Percentiles rank a stretch among this genome's conserved stretches.
Evolutionary conservation across 2,113 vertebrate species (phyloP).

Genomic region (Cyprinodon tularosa): DNA sequence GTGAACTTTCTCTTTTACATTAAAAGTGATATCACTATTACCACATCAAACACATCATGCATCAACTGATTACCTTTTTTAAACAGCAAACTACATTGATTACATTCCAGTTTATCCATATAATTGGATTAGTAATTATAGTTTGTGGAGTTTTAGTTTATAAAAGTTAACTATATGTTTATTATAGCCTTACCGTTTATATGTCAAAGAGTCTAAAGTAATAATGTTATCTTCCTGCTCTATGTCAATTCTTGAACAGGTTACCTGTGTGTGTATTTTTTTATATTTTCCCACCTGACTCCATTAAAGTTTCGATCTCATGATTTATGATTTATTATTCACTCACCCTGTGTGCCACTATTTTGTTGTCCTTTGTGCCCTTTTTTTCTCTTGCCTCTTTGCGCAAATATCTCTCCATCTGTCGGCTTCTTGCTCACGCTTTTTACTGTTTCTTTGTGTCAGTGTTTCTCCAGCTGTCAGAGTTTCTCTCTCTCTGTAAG

Average conservation of each 20-base stretch:
- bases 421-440: slow-evolving; percentile 55
- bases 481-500: slow-evolving; percentile 79
- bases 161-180: too few relatives aligned
- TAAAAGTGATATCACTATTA: too few relatives aligned
- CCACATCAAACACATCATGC: too few relatives aligned
- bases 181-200: too few relatives aligned
- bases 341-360: not conserved
- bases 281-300: slow-evolving; percentile 36
- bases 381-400: slow-evolving; percentile 9
- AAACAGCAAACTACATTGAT: not conserved
- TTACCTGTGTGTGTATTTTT: slow-evolving; percentile 3
- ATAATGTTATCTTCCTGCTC: slow-evolving; percentile 11
- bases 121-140: not conserved
- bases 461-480: slow-evolving; percentile 80
- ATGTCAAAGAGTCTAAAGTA: not conserved
- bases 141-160: too few relatives aligned
- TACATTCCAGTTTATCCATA: not conserved
- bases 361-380: slow-evolving; percentile 13
- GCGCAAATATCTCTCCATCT: slow-evolving; percentile 23
- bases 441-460: slow-evolving; percentile 57
- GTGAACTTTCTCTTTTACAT: too few relatives aligned
- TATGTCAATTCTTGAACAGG: not conserved
- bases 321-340: not conserved
- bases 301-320: not conserved
- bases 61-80: not conserved